These are phyloP conservation scores for Drosophila sucinea DNA, from an alignment of 1,140 invertebrate genomes.

Conservation along the genomic window DNA sequence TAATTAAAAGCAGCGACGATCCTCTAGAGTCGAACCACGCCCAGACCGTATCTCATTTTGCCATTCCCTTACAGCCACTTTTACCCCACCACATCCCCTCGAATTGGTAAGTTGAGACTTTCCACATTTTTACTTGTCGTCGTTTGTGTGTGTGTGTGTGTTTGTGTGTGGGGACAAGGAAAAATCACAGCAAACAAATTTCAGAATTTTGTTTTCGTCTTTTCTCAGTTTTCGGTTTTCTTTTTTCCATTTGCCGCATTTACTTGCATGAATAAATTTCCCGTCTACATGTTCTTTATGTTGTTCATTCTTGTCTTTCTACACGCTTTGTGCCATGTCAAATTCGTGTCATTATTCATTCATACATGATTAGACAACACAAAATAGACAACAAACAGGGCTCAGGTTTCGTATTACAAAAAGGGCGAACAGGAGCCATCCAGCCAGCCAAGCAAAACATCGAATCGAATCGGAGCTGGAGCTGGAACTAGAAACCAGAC, in stretches of 20 bases:
- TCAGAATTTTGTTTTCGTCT: conserved; percentile 14
- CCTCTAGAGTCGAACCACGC: conserved; percentile 17
- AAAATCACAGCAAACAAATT: conserved; percentile 49
- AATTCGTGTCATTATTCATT: conserved; percentile 82
- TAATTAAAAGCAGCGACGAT: conserved; percentile 64
- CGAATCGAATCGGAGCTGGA: neutral
- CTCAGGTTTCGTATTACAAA: conserved; percentile 73
- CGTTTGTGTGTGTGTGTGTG: neutral
- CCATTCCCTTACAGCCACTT: neutral
- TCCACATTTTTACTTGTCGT: conserved; percentile 28
- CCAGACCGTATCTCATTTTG: conserved; percentile 17
- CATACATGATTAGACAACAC: conserved; percentile 79
- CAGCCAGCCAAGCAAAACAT: conserved; percentile 19
- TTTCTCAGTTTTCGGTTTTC: conserved; percentile 32
- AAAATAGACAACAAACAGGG: conserved; percentile 51
- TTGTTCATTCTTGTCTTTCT: conserved; percentile 17
- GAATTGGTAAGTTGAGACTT: conserved; percentile 31
- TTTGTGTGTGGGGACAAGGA: neutral
- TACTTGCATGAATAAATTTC: conserved; percentile 80
- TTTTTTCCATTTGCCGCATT: conserved; percentile 53
- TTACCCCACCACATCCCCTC: conserved; percentile 1
- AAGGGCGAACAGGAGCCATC: conserved; percentile 9
- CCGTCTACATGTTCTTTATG: conserved; percentile 67
- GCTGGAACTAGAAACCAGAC: conserved; percentile 41
- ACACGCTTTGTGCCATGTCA: conserved; percentile 73